These are phyloP conservation scores for Pampusana beccarii DNA, from an alignment of 2,113 vertebrate species.

Conservation along the genomic window DNA sequence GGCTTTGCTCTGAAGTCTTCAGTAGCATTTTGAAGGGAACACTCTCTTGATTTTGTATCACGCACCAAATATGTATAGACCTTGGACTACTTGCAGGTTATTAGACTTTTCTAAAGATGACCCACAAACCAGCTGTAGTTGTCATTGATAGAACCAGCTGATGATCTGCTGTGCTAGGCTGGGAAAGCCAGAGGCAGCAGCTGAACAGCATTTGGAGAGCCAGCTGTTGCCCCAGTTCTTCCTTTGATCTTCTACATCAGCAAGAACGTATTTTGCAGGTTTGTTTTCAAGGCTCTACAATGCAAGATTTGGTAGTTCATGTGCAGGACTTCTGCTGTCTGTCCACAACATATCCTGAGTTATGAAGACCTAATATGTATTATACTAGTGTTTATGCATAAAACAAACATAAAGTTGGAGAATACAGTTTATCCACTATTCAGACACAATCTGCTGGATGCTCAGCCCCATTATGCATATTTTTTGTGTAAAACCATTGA, in stretches of 20 bases:
- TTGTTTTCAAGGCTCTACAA: background rate
- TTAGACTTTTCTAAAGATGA: background rate
- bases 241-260: background rate
- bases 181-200: background rate
- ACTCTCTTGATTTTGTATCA: background rate
- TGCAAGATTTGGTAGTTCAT: background rate
- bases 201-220: background rate
- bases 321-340: background rate
- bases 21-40: background rate
- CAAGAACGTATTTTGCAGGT: background rate
- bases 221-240: background rate
- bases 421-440: background rate
- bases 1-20: background rate
- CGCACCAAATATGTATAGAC: background rate
- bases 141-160: background rate
- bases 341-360: background rate
- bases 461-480: background rate
- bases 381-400: background rate
- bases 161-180: background rate
- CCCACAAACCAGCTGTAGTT: background rate
- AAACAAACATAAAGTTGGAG: background rate
- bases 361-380: background rate
- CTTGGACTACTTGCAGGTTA: background rate
- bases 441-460: background rate
- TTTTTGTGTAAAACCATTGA: background rate